phyloP scores from a whole-genome alignment of 1,140 invertebrate species.

The Heterodera schachtii region DNA sequence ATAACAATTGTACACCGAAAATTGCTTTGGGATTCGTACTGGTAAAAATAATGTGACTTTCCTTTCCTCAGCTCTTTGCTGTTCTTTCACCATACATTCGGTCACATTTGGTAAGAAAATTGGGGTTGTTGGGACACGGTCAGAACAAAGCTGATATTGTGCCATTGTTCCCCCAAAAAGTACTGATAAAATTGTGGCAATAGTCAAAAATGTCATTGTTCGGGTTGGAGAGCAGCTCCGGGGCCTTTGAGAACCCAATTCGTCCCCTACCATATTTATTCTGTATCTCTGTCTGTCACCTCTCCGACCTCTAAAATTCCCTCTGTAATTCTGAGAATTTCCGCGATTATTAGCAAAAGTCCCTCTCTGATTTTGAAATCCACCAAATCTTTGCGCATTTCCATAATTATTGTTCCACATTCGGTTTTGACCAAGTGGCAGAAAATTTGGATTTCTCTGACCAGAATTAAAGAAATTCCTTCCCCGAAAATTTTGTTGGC shows the following conservation, averaged over 20 bases:
- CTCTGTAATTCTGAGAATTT: neutral
- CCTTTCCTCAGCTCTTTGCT: neutral
- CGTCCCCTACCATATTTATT: neutral
- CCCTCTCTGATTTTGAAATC: neutral
- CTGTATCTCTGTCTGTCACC: neutral
- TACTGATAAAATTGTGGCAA: neutral
- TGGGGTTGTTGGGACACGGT: neutral
- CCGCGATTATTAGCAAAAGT: too few species aligned
- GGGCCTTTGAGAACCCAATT: neutral
- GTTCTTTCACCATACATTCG: neutral
- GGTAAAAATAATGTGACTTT: neutral
- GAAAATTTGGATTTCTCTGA: neutral
- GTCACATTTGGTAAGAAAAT: neutral
- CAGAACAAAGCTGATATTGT: neutral
- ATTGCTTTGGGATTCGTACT: neutral
- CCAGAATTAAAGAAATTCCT: neutral
- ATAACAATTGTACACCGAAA: neutral
- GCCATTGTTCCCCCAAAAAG: neutral
- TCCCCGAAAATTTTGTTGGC: neutral
- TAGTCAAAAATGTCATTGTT: neutral
- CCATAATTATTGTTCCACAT: neutral
- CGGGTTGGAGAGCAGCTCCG: neutral
- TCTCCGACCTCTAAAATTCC: neutral
- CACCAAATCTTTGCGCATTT: neutral
- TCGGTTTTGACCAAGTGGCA: neutral